These are phyloP conservation scores for Caiman crocodilus DNA, from an alignment of 2,797 vertebrate genomes.

Conservation along the genomic window DNA sequence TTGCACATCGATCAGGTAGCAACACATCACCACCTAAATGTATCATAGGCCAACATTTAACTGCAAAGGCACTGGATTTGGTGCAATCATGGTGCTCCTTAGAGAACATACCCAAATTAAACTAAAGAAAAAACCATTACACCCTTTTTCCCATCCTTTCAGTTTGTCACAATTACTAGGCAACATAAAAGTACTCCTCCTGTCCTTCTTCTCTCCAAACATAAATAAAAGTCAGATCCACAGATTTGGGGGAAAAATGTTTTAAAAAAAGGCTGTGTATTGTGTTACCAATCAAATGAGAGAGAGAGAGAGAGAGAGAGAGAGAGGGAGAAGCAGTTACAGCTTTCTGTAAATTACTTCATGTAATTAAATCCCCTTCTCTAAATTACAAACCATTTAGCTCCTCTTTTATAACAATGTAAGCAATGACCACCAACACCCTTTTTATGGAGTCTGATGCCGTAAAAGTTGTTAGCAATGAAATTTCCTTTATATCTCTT, in stretches of 20 bases:
- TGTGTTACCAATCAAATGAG: slow-evolving; percentile 45
- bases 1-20: neutral
- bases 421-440: slow-evolving; percentile 71
- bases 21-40: fast-evolving
- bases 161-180: neutral
- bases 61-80: neutral
- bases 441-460: slow-evolving; percentile 48
- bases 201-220: neutral
- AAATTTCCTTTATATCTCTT: slow-evolving; percentile 59
- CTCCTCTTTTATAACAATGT: slow-evolving; percentile 65
- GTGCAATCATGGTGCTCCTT: neutral
- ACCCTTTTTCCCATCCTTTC: neutral
- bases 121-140: neutral
- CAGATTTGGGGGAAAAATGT: neutral
- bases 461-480: slow-evolving; percentile 42
- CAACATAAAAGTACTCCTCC: neutral
- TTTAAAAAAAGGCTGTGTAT: neutral
- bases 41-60: too few species aligned
- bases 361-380: slow-evolving; percentile 73
- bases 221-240: neutral
- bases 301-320: slow-evolving; percentile 26
- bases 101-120: neutral
- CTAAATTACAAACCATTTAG: slow-evolving; percentile 74
- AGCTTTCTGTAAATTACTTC: slow-evolving; percentile 70
- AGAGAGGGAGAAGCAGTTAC: slow-evolving; percentile 55